phyloP scores from a whole-genome alignment of 2,113 vertebrate species.

The Ceyx margarethae region DNA sequence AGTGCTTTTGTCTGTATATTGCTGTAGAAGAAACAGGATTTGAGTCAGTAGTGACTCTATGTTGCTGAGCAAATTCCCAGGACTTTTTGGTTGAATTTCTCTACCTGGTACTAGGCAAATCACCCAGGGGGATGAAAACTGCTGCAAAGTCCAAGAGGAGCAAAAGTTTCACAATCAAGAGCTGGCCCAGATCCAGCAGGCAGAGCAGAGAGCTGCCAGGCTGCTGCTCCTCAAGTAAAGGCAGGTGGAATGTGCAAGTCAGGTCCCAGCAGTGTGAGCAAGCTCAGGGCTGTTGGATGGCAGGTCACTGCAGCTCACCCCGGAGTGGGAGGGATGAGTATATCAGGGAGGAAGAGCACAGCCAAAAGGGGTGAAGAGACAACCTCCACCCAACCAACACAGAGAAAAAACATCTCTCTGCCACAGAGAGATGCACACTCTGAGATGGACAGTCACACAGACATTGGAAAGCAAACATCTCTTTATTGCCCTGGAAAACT shows the following conservation, averaged over 20 bases:
- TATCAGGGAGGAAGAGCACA: neutral
- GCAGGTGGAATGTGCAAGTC: neutral
- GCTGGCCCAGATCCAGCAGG: constrained; percentile 9
- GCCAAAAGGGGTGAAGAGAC: neutral
- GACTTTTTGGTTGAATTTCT: constrained; percentile 42
- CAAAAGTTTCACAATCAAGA: constrained; percentile 40
- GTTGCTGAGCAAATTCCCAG: constrained; percentile 32
- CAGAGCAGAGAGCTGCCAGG: constrained; percentile 18
- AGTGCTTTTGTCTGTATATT: constrained; percentile 9
- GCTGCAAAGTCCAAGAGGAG: constrained; percentile 40
- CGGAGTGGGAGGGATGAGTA: neutral
- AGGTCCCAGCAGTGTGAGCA: neutral
- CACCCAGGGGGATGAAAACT: constrained; percentile 17
- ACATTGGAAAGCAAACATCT: neutral
- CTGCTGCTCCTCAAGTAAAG: neutral
- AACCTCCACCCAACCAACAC: neutral
- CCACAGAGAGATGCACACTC: neutral
- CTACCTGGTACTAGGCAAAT: constrained; percentile 38
- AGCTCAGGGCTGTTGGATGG: neutral
- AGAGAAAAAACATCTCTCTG: neutral
- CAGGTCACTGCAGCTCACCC: fast-evolving
- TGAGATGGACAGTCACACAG: neutral
- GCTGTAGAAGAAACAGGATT: constrained; percentile 18
- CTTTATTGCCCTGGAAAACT: neutral
- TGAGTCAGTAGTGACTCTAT: neutral